Evolutionary conservation across 2,797 vertebrate genomes (phyloP).

Genomic region (Microchirus variegatus): DNA sequence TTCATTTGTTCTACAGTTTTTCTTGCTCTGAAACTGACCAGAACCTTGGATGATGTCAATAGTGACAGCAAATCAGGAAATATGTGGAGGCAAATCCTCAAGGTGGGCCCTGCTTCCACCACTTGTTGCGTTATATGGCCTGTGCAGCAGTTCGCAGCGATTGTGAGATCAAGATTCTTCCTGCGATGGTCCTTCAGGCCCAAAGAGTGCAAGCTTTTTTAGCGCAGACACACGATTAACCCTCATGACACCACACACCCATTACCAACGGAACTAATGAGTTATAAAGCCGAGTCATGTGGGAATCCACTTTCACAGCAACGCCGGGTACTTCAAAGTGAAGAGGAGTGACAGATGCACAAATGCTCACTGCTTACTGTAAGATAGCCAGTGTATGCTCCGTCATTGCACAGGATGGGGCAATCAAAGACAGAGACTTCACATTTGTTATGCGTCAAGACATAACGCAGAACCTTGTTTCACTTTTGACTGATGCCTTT

Average conservation of each 20-base stretch:
- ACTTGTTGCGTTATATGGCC: too few species aligned
- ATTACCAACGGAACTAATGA: conserved; percentile 39
- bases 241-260: conserved; percentile 28
- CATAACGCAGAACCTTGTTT: neutral
- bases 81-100: neutral
- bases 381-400: neutral
- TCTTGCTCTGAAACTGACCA: neutral
- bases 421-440: neutral
- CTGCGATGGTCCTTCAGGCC: neutral
- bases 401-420: neutral
- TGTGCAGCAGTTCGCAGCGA: neutral
- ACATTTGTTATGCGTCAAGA: neutral
- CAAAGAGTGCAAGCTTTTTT: conserved; percentile 10
- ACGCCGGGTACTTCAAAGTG: conserved; percentile 24
- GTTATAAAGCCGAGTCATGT: conserved; percentile 49
- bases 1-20: too few species aligned
- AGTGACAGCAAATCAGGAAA: neutral
- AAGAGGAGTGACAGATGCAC: conserved; percentile 28
- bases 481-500: conserved; percentile 10
- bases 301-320: conserved; percentile 23
- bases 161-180: neutral
- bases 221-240: conserved; percentile 38
- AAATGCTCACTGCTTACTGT: conserved; percentile 5
- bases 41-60: neutral
- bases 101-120: neutral